These are phyloP conservation scores for Sialis lutaria DNA, from an alignment of 2,888 invertebrate species.

Conservation along the genomic window DNA sequence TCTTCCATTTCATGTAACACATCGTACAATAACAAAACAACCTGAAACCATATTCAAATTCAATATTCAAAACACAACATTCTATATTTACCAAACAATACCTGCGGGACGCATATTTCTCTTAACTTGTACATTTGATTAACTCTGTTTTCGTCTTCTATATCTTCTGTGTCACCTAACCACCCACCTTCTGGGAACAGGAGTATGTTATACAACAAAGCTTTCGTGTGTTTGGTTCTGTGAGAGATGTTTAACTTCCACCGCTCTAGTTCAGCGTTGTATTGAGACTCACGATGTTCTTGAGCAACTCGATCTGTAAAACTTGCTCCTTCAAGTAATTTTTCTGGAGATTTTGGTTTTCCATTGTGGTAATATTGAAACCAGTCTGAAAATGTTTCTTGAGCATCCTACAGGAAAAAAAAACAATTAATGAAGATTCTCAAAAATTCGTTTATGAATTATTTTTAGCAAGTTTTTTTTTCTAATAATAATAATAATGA, in stretches of 20 bases:
- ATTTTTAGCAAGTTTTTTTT: too few species aligned
- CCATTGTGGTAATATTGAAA: conserved; percentile 65
- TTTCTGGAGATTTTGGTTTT: conserved; percentile 52
- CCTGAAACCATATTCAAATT: conserved; percentile 10
- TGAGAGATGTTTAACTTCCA: conserved; percentile 53
- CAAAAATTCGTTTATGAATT: too few species aligned
- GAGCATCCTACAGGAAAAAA: conserved; percentile 34
- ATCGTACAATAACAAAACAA: conserved; percentile 58
- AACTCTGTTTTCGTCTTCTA: conserved; percentile 26
- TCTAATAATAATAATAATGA: too few species aligned
- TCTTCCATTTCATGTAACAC: conserved; percentile 62
- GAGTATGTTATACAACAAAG: conserved; percentile 68
- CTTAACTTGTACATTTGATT: conserved; percentile 56
- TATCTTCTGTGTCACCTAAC: conserved; percentile 52
- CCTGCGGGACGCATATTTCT: conserved; percentile 67
- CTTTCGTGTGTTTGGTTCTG: conserved; percentile 59
- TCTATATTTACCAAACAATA: conserved; percentile 7
- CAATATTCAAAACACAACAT: not conserved
- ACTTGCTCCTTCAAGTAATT: conserved; percentile 37
- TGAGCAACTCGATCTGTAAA: conserved; percentile 80
- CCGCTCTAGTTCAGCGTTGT: conserved; percentile 57
- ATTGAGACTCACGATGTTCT: conserved; percentile 68
- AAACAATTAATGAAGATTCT: too few species aligned
- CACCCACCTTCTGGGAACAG: conserved; percentile 82
- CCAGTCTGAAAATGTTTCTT: conserved; percentile 83